These are phyloP conservation scores for Picus viridis DNA, from an alignment of 2,797 vertebrate species.

Conservation along the genomic window DNA sequence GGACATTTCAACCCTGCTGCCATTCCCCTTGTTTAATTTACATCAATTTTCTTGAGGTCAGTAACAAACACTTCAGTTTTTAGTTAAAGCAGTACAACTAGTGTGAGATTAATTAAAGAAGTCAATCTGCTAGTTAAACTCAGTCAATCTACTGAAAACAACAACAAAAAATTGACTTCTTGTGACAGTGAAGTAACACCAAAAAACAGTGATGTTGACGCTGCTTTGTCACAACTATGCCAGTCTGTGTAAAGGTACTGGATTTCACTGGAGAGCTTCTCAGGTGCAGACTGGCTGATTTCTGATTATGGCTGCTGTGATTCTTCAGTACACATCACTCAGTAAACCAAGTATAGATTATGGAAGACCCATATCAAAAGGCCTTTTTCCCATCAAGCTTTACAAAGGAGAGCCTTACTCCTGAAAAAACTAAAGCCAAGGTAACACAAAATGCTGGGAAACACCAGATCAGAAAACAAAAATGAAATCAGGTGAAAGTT, in stretches of 20 bases:
- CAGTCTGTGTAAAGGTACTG: background rate
- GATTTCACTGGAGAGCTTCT: background rate
- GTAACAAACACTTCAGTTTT: background rate
- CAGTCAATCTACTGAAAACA: background rate
- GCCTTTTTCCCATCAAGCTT: background rate
- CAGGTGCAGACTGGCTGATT: background rate
- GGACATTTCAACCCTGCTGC: background rate
- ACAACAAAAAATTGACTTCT: background rate
- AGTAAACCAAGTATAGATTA: background rate
- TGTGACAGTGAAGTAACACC: background rate
- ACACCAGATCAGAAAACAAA: background rate
- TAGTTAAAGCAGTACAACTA: background rate
- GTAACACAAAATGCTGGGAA: background rate
- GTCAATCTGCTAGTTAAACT: no score
- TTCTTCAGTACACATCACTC: background rate
- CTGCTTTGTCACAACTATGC: fast-evolving
- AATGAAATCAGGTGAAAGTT: background rate
- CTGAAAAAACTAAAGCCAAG: background rate
- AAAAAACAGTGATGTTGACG: background rate
- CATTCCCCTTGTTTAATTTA: background rate
- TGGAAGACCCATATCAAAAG: background rate
- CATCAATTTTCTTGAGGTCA: background rate
- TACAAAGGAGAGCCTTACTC: background rate
- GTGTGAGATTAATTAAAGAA: background rate
- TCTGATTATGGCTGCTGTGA: background rate